These are phyloP conservation scores for Drepana falcataria DNA, from an alignment of 2,888 invertebrate species.

Conservation along the genomic window DNA sequence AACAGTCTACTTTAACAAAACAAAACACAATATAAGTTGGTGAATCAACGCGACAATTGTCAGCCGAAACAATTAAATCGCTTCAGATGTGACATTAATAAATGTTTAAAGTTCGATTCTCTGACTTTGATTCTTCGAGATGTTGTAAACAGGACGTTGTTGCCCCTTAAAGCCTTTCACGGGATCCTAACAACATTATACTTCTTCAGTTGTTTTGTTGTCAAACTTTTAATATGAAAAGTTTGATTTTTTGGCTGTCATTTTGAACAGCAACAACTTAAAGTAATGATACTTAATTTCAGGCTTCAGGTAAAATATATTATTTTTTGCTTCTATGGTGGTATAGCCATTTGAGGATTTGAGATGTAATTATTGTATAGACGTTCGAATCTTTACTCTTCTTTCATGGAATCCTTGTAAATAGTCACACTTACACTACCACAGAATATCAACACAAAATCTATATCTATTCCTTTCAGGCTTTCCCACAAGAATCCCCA, in stretches of 20 bases:
- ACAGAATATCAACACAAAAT: too few species aligned
- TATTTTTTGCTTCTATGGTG: too few species aligned
- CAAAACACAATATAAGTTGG: conserved; percentile 39
- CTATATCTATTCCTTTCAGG: too few species aligned
- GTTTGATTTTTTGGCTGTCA: not conserved
- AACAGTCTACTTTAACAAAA: conserved; percentile 23
- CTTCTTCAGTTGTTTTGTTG: not conserved
- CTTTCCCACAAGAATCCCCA: too few species aligned
- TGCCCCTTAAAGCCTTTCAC: not conserved
- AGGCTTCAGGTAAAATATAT: too few species aligned
- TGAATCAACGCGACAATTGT: conserved; percentile 23
- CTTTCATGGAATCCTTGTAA: too few species aligned
- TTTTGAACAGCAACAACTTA: not conserved
- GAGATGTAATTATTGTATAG: too few species aligned
- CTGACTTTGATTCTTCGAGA: conserved; percentile 3
- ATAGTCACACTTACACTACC: too few species aligned
- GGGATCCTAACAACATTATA: not conserved
- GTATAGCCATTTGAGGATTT: too few species aligned
- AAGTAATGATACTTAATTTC: not conserved
- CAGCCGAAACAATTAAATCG: conserved; percentile 16
- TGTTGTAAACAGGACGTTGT: conserved; percentile 1
- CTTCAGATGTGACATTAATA: conserved; percentile 32
- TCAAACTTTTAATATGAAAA: conserved; percentile 1
- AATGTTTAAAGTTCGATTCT: conserved; percentile 25
- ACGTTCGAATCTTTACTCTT: too few species aligned